phyloP scores from a whole-genome alignment of 53 echinoderm and acorn worm species.

The Zoroaster sp. region DNA sequence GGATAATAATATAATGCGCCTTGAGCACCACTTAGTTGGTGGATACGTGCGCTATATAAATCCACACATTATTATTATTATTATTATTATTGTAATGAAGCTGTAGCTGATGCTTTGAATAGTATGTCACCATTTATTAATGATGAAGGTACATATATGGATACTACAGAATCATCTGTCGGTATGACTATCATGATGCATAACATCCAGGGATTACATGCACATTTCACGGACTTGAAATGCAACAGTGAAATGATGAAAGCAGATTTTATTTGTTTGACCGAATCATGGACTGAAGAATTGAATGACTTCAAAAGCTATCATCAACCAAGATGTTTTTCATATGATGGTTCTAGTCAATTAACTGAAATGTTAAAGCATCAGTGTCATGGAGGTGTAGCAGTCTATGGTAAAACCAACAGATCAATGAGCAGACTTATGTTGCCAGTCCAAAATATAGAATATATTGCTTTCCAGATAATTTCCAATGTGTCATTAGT shows the following conservation, averaged over 20 bases:
- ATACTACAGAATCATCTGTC: background rate
- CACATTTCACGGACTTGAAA: constrained; percentile 44
- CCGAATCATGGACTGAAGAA: constrained; percentile 48
- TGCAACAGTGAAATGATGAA: background rate
- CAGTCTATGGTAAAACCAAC: background rate
- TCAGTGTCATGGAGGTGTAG: constrained; percentile 8
- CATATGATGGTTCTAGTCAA: background rate
- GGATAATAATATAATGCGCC: too few relatives aligned
- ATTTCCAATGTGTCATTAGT: background rate
- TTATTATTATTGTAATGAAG: constrained; percentile 39
- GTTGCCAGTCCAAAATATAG: background rate
- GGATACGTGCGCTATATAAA: too few relatives aligned
- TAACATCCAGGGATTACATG: constrained; percentile 51
- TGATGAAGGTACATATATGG: background rate
- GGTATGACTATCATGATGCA: background rate
- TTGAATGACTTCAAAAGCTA: background rate
- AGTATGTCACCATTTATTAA: constrained; percentile 1
- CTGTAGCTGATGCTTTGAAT: background rate
- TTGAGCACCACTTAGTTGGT: too few relatives aligned
- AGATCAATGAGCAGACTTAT: background rate
- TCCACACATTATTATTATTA: too few relatives aligned
- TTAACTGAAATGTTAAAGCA: background rate
- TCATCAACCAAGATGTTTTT: background rate
- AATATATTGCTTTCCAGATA: background rate
- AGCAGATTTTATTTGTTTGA: constrained; percentile 48